Base-by-base conservation (phyloP, 2,797 vertebrate genomes). In the Decapterus maruadsi region DNA sequence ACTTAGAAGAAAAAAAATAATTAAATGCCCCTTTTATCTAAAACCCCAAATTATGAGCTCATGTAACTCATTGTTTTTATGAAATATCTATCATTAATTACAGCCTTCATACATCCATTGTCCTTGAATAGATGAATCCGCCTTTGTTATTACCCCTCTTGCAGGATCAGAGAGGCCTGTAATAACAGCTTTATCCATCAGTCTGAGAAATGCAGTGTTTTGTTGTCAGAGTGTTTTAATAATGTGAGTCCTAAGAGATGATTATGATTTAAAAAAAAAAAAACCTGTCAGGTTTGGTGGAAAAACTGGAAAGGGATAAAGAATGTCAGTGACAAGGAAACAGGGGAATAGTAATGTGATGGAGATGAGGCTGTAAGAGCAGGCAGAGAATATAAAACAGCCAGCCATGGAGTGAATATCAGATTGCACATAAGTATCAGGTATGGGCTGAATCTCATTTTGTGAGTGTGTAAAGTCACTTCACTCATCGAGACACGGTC, bases 111-210 rank as follows among this genome's bases (percentile, higher is more conserved):
- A 60, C 74, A 65, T 68, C 72, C 55, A 67, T 85, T 87, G 75
- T 81, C 76, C 65, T 80, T 77, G 63, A 89, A 89, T 80, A 48
- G 65, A 86, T 85, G 31, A 84, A 72, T 82, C 62, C 65, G 62
- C 79, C 85, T 84, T 89, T 85, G 89, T 92, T 91, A 88, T 92
- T 86, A 87, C 81, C 61, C 87, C 89, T 94, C 90, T 91, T 84
- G 91, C 90, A 83, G 90, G 89, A 91, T 91, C 83, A 90, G 76
- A 90, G 88, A 92, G 87, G 88, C 84, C 70, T 79, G 75, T 88
- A 86, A 82, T 89, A 91, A 89, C 86, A 50, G 83, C 85, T 91
- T 89, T 84, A 87, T 83, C 66, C 78, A 85, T 90, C 75, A 81
- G 72, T 89, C 83, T 81, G 50, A 65, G 63, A 81, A 82, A 89